phyloP scores from a whole-genome alignment of 2,888 invertebrate genomes.

The Nebria salina region DNA sequence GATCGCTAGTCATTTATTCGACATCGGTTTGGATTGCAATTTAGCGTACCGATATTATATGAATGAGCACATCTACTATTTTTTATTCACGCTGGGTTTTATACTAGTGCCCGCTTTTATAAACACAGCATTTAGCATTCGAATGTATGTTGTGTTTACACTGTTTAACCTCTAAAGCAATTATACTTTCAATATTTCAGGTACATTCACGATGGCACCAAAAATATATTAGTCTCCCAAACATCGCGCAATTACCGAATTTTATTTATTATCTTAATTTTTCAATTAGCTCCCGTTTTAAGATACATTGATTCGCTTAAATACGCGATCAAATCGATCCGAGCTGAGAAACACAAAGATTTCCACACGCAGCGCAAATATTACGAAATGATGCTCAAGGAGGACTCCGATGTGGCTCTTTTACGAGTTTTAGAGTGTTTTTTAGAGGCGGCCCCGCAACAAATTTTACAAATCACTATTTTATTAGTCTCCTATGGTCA shows the following conservation, averaged over 20 bases:
- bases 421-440: constrained; percentile 83
- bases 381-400: constrained; percentile 79
- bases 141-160: constrained; percentile 69
- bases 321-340: constrained; percentile 74
- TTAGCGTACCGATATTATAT: constrained; percentile 73
- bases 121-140: constrained; percentile 76
- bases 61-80: constrained; percentile 68
- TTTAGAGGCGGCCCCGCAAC: constrained; percentile 83
- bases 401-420: constrained; percentile 82
- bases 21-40: constrained; percentile 76
- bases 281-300: constrained; percentile 79
- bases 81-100: constrained; percentile 75
- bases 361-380: constrained; percentile 70
- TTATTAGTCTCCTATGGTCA: constrained; percentile 68
- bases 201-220: constrained; percentile 67
- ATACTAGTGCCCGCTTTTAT: constrained; percentile 79
- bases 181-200: constrained; percentile 56
- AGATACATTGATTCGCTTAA: constrained; percentile 72
- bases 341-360: constrained; percentile 69
- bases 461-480: constrained; percentile 78
- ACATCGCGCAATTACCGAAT: constrained; percentile 69
- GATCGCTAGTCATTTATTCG: constrained; percentile 74
- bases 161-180: not conserved
- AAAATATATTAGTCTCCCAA: constrained; percentile 68
- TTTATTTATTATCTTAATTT: constrained; percentile 70